Evolutionary conservation across 1,140 invertebrate genomes (phyloP), one percentile per base, ranked within the genome.

Genomic region (Macrocentrus cingulum): DNA sequence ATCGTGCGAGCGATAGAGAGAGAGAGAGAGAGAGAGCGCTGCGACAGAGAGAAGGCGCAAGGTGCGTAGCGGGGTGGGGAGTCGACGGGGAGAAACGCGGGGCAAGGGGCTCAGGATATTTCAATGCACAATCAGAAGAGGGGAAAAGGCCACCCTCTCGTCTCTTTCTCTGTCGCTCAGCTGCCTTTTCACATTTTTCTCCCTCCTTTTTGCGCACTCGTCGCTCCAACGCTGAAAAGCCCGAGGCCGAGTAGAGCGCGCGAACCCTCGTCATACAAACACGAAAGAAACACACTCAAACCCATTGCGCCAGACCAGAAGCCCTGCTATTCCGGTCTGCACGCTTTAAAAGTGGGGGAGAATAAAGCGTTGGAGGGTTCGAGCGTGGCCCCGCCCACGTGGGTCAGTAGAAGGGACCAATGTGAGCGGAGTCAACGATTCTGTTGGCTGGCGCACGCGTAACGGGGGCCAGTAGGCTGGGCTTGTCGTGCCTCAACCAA

Each of bases 11-110:
- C 23, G 41, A 56, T 45, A 56, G 44, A 46, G 25, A 50, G 29
- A 59, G 45, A 51, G 41, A 55, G 57, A 1, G 34, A 44, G 34
- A 44, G 37, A 63, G 60, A 41, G 45, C 53, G 45, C n/a, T n/a
- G n/a, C n/a, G n/a, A n/a, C n/a, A n/a, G n/a, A 51, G 56, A 57
- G 63, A n/a, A n/a, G n/a, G n/a, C n/a, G n/a, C n/a, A n/a, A n/a
- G 56, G 52, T 64, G 68, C 59, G 60, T 63, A 64, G 66, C 66
- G 53, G 63, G 59, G 57, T 63, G 65, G 56, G 52, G 57, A 59
- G 80, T n/a, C n/a, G n/a, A n/a, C n/a, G 79, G 68, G 65, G 74
- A 80, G 81, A 81, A 82, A 82, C 82, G 77, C 68, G 76, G n/a
- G n/a, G 80, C 82, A 80, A 79, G 63, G 66, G 67, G 80, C 81